These are phyloP conservation scores for Psococerastis gibbosa DNA, from an alignment of 2,888 invertebrate species.

Conservation along the genomic window DNA sequence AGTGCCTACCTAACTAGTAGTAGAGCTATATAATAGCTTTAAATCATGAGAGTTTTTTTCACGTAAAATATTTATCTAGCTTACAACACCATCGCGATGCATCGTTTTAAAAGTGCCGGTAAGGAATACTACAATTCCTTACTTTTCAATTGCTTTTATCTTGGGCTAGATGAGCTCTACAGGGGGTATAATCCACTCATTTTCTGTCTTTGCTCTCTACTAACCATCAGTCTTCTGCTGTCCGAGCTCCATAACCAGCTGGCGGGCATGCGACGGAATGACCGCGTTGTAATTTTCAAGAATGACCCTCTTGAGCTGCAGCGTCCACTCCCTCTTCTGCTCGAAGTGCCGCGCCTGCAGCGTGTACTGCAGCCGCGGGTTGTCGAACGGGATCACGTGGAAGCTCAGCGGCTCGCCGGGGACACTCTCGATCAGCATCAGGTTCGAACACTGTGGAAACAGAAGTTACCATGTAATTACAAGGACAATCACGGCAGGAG, in stretches of 20 bases:
- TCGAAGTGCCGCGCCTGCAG: conserved; percentile 59
- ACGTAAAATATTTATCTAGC: too few relatives aligned
- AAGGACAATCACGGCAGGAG: too few relatives aligned
- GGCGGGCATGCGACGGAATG: conserved; percentile 86
- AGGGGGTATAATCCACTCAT: too few relatives aligned
- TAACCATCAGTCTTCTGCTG: conserved; percentile 53
- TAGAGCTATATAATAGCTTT: too few relatives aligned
- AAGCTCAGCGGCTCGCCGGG: conserved; percentile 87
- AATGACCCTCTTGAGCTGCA: conserved; percentile 68
- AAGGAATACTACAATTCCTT: too few relatives aligned
- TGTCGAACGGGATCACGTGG: conserved; percentile 92
- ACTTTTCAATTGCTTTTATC: too few relatives aligned
- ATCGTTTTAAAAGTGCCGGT: too few relatives aligned
- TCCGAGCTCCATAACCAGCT: conserved; percentile 75
- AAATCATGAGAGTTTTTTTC: too few relatives aligned
- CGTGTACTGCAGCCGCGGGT: conserved; percentile 79
- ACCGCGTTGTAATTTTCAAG: conserved; percentile 83
- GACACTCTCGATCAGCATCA: conserved; percentile 93
- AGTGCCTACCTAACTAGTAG: too few relatives aligned
- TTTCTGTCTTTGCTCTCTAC: neutral
- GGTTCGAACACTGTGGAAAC: conserved; percentile 69
- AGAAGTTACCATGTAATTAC: conserved; percentile 15
- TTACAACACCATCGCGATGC: too few relatives aligned
- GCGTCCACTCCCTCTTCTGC: conserved; percentile 72
- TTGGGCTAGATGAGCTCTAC: too few relatives aligned